These are phyloP conservation scores for Acanthurus tractus DNA, from an alignment of 2,797 vertebrate species.

Conservation along the genomic window DNA sequence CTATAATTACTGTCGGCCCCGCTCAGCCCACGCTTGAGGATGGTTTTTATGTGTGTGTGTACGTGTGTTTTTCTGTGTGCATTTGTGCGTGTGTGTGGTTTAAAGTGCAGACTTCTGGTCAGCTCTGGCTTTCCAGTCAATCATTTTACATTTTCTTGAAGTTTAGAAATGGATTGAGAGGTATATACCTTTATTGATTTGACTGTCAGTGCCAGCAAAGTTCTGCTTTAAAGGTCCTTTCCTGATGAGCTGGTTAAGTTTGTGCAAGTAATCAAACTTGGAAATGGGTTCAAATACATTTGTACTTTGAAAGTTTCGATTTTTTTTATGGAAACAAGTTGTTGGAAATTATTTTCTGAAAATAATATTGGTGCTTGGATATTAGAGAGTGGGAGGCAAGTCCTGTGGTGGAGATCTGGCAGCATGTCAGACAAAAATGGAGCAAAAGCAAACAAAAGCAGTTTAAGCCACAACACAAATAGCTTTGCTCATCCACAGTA, in stretches of 20 bases:
- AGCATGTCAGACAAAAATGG: constrained; percentile 45
- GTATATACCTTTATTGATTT: constrained; percentile 49
- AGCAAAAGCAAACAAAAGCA: constrained; percentile 55
- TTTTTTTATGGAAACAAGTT: constrained; percentile 36
- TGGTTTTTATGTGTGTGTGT: constrained; percentile 50
- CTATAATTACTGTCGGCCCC: constrained; percentile 84
- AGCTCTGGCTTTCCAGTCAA: constrained; percentile 64
- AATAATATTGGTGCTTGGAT: constrained; percentile 38
- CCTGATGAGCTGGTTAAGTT: constrained; percentile 15
- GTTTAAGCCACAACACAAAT: constrained; percentile 49
- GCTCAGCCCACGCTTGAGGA: constrained; percentile 78
- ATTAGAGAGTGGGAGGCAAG: constrained; percentile 46
- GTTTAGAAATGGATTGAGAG: constrained; percentile 51
- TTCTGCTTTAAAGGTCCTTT: constrained; percentile 22
- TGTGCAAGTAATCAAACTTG: neutral
- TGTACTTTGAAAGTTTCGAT: constrained; percentile 17
- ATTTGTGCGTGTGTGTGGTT: constrained; percentile 65
- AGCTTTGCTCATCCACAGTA: constrained; percentile 27
- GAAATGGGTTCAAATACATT: neutral
- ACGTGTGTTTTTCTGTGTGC: constrained; percentile 40
- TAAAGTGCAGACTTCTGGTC: constrained; percentile 64
- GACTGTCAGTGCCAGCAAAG: constrained; percentile 16
- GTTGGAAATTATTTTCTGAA: constrained; percentile 24
- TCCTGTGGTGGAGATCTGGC: constrained; percentile 51
- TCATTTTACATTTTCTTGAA: constrained; percentile 69